Base-by-base conservation (phyloP, 2,888 invertebrate species). In the Acanthopleura granulata region DNA sequence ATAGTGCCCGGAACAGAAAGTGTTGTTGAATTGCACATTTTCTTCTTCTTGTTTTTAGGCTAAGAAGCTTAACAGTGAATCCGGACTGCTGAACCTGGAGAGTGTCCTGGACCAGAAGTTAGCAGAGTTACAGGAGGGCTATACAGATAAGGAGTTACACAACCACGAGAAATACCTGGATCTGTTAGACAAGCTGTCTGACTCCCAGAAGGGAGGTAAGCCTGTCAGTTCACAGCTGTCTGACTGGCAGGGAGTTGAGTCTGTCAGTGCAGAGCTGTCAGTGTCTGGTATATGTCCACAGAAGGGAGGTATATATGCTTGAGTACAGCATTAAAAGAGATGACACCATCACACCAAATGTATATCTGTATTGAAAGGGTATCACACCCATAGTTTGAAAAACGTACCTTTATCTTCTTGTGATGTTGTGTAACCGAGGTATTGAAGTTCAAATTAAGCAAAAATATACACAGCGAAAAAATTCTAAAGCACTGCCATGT, bases 121-220 rank as follows among this genome's bases (percentile, higher is more conserved):
- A 27, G 57, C 72, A 16, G 79, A 80, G 29, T 69, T 81, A n/a
- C 74, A 80, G 15, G n/a, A 76, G 29, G 75, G 61, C 1, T 80
- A 80, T 62, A 74, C 78, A 22, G 79, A 82, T 12, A 29, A 72
- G 3, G 73, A 77, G 15, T 76, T 81, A n/a, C 71, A 80, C 49
- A 66, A 81, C 30, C 87, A 88, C 76, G 83, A 83, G 25, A 86
- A 86, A 78, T 83, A 82, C 74, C 40, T 75, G n/a, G 86, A 86
- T 27, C 76, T 88, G 49, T 78, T 81, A 27, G 82, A 86, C 66
- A 82, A 81, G 72, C 82, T 85, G 66, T 76, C 75, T 75, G 84
- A 83, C 62, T 76, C 79, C 16, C 76, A 57, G 12, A 57, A 18
- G 18, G n/a, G 22, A 6, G 57, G 57, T 57, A 57, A 57, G 57